Conservation (phyloP, 2,113 vertebrate species). For the Spilogale gracilis region DNA sequence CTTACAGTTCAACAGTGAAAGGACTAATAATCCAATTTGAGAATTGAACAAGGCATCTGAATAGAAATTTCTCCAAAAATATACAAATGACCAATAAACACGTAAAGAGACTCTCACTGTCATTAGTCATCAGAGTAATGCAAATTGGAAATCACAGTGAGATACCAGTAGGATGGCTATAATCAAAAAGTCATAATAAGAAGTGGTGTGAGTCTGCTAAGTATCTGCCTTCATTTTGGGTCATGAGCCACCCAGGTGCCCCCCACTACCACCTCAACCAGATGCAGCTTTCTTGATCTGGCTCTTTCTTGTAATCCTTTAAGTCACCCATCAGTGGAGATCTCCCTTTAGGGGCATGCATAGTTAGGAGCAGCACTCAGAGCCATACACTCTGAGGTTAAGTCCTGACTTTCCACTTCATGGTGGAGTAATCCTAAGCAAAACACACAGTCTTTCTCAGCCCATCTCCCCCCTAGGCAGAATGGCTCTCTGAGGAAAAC, state of each 20-base stretch:
- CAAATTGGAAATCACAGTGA: neutral
- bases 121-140: neutral
- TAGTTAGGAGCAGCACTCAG: neutral
- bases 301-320: neutral
- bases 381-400: neutral
- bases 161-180: neutral
- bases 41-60: neutral
- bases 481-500: neutral
- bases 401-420: neutral
- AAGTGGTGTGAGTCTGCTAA: no score
- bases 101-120: neutral
- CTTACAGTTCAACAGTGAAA: neutral
- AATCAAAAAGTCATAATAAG: neutral
- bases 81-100: neutral
- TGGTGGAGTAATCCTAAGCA: neutral
- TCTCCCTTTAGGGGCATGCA: neutral
- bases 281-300: neutral
- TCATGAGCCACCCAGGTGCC: no score
- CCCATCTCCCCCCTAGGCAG: neutral
- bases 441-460: neutral
- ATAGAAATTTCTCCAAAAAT: neutral
- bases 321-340: neutral
- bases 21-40: neutral
- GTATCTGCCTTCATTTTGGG: no score
- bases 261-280: neutral